Percentiles rank a stretch among this genome's conserved stretches.
These are phyloP conservation scores for Zonitis immaculata DNA, from an alignment of 2,888 invertebrate species.

Conservation along the genomic window DNA sequence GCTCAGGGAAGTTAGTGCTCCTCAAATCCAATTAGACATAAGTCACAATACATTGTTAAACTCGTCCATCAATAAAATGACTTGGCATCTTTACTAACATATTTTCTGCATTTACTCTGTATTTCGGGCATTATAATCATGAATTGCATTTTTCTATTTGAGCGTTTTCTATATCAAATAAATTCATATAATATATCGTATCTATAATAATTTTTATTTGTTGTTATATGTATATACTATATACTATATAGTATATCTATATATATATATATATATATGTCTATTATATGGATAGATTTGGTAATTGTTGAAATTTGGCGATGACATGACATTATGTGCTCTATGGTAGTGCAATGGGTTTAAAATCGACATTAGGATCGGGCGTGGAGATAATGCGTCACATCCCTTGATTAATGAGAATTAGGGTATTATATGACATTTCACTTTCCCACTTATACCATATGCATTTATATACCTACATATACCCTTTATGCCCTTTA, in stretches of 20 bases:
- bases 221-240: too few species aligned
- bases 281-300: too few species aligned
- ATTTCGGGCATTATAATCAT: conserved; percentile 35
- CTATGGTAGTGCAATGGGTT: conserved; percentile 20
- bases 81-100: conserved; percentile 39
- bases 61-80: conserved; percentile 42
- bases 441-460: conserved; percentile 33
- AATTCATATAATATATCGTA: too few species aligned
- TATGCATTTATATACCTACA: conserved; percentile 29
- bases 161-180: too few species aligned
- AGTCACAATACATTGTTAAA: conserved; percentile 43
- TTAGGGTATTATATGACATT: conserved; percentile 37
- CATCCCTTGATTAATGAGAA: conserved; percentile 43
- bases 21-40: conserved; percentile 45
- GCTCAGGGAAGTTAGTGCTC: conserved; percentile 34
- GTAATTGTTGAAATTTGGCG: too few species aligned
- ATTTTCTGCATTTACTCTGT: conserved; percentile 40
- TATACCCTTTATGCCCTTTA: conserved; percentile 31
- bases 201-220: too few species aligned
- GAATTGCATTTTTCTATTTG: conserved; percentile 33
- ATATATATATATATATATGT: too few species aligned
- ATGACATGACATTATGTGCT: conserved; percentile 40
- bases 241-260: too few species aligned
- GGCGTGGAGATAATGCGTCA: conserved; percentile 39
- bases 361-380: conserved; percentile 25